Percentiles rank a stretch among this genome's conserved stretches.
phyloP scores from a whole-genome alignment of 2,113 vertebrate genomes.

The Halcyon malimbica region DNA sequence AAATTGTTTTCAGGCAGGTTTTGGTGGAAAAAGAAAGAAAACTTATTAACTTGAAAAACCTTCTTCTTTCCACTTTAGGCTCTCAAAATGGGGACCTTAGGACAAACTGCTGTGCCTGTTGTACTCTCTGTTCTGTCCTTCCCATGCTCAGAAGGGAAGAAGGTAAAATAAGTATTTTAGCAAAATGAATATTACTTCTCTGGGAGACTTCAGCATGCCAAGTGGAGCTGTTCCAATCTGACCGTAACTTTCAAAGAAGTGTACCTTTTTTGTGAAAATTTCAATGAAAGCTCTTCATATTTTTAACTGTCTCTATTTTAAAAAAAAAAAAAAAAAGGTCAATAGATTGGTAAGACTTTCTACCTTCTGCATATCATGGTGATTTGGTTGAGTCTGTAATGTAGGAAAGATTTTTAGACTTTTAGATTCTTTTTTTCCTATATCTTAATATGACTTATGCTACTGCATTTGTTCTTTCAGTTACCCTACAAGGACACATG shows the following conservation, averaged over 20 bases:
- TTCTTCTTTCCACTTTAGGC: neutral
- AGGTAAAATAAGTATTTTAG: neutral
- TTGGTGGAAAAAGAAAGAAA: neutral
- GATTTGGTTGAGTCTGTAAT: neutral
- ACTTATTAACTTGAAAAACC: neutral
- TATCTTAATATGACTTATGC: neutral
- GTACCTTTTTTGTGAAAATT: neutral
- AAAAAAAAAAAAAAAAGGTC: neutral
- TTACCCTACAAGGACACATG: neutral
- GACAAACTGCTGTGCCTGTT: neutral
- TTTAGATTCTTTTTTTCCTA: neutral
- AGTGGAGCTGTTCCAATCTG: neutral
- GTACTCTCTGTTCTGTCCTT: neutral
- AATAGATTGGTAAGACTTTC: neutral
- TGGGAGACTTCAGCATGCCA: neutral
- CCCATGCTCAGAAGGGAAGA: neutral
- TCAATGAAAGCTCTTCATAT: neutral
- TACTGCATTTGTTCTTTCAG: neutral
- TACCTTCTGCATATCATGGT: neutral
- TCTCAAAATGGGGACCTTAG: neutral
- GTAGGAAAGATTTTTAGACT: neutral
- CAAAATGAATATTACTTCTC: neutral
- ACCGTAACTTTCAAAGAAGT: neutral
- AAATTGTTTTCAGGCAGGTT: neutral
- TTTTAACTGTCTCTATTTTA: neutral